Base-by-base conservation (phyloP, 1,140 invertebrate species). In the Pseudomyrmex gracilis region DNA sequence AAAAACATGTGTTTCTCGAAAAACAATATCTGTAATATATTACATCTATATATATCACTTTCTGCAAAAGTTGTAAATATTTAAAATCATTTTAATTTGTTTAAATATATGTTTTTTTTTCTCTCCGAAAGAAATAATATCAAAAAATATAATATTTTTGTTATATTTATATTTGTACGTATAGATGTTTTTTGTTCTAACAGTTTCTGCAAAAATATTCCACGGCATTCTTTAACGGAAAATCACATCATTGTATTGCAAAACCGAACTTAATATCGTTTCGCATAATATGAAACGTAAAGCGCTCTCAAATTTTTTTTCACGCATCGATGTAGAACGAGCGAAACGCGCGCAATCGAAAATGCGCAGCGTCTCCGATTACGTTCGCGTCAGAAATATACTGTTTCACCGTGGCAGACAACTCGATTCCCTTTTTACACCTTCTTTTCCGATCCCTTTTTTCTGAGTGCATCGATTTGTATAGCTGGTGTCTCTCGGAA, bases 351-450 rank as follows among this genome's bases (percentile, higher is more conserved):
- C 63, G 80, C 74, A 86, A 89, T 88, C 73, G 87, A 73, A 80
- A 88, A 88, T 83, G 53, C 74, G 85, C 64, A 66, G 43, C 84
- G 76, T 89, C 80, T 88, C 87, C 84, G 87, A 89, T 88, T 86
- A 88, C 87, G 85, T 82, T 89, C 88, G 85, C 71, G 63, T 73
- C 57, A 74, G 80, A 82, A 84, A 89, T 88, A 83, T 85, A 76
- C 57, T 61, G 45, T 73, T 73, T 68, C 60, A 49, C 70, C 68
- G 55, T 67, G 15, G 63, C 63, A 45, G 45, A 80, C 55, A 47
- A 87, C 55, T 77, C 61, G 63, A 57, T 87, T 74, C 47, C 82
- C 63, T 74, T 70, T 73, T 87, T 58, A 43, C 22, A 57, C 15
- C 47, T 61, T 43, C 34, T 77, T 53, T 43, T 15, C 51, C 82